Base-by-base conservation (phyloP, 2,797 vertebrate genomes). In the Gymnopithys bicolor region DNA sequence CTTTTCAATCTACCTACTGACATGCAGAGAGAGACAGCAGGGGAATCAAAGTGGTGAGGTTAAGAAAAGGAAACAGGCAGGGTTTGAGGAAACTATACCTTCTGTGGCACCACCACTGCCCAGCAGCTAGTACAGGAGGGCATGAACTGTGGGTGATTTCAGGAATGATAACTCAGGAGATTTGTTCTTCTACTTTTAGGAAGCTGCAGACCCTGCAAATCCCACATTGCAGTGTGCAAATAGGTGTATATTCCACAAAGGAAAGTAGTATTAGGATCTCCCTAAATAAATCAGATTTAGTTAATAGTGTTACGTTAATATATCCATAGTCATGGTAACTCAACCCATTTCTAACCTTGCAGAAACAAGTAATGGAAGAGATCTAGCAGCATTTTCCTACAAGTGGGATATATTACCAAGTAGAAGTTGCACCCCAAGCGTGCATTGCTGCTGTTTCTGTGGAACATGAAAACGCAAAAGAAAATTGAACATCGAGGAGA, bases 371-470 rank as follows among this genome's bases (percentile, higher is more conserved):
- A n/a, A 2, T 7, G 58, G 43, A 53, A 52, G 59, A 60, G 27
- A 30, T 45, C 11, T 64, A 14, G 0, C 17, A 46, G 41, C 17
- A 8, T 39, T 90, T 85, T 52, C 30, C 6, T 13, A 9, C 13
- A 32, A n/a, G 7, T 7, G 17, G 16, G 58, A 3, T 51, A 5
- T 17, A 1, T 75, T 49, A 18, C 7, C 33, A n/a, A 11, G 1
- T 25, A 25, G n/a, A 25, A 85, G 23, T 10, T 78, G n/a, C 9
- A 32, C 25, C 27, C 11, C 45, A 46, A 66, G 52, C 2, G 3
- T 28, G 37, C 3, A 5, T 41, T 2, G 1, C 24, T 0, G 0
- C 90, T 63, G 62, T 48, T 56, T 63, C 85, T 19, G 45, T 4
- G 53, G 78, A 33, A 17, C 2, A 8, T 30, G 7, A 56, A 13